Conservation (phyloP, 1,140 invertebrate genomes). For the Pygmarrhopalites habei region DNA sequence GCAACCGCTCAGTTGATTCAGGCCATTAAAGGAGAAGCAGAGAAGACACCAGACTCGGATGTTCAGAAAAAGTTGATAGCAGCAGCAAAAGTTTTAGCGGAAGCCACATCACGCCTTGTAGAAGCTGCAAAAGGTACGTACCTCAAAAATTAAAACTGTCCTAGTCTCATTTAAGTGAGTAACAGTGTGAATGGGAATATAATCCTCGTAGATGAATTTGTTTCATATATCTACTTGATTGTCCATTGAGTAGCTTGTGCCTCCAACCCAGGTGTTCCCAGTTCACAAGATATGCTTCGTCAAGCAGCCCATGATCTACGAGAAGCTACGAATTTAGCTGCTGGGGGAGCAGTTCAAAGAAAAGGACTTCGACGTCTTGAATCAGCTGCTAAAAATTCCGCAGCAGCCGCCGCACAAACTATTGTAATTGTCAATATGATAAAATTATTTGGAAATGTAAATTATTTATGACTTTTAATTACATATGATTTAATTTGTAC, state of each 20-base stretch:
- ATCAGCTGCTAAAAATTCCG: slow-evolving; percentile 74
- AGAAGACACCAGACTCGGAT: slow-evolving; percentile 77
- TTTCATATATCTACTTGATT: too few relatives aligned
- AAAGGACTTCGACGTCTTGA: slow-evolving; percentile 68
- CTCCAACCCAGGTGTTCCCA: slow-evolving; percentile 70
- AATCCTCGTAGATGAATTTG: too few relatives aligned
- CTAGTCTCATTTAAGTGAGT: too few relatives aligned
- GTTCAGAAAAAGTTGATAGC: slow-evolving; percentile 80
- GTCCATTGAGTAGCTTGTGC: too few relatives aligned
- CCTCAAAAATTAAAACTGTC: too few relatives aligned
- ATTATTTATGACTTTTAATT: too few relatives aligned
- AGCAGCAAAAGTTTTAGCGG: slow-evolving; percentile 84
- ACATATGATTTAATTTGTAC: too few relatives aligned
- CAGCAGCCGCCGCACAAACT: slow-evolving; percentile 77
- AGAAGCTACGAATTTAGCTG: slow-evolving; percentile 74
- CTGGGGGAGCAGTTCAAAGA: slow-evolving; percentile 66
- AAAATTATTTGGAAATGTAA: too few relatives aligned
- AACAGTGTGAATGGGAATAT: too few relatives aligned
- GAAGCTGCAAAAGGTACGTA: slow-evolving; percentile 93
- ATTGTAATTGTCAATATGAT: slow-evolving; percentile 41
- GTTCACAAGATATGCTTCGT: slow-evolving; percentile 73
- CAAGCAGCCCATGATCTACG: slow-evolving; percentile 85
- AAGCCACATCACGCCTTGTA: slow-evolving; percentile 77
- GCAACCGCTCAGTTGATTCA: slow-evolving; percentile 87
- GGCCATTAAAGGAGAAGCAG: slow-evolving; percentile 89